Percentiles rank a stretch among this genome's conserved stretches.
phyloP scores from a whole-genome alignment of 2,797 vertebrate genomes.

The Darevskia nairensis region DNA sequence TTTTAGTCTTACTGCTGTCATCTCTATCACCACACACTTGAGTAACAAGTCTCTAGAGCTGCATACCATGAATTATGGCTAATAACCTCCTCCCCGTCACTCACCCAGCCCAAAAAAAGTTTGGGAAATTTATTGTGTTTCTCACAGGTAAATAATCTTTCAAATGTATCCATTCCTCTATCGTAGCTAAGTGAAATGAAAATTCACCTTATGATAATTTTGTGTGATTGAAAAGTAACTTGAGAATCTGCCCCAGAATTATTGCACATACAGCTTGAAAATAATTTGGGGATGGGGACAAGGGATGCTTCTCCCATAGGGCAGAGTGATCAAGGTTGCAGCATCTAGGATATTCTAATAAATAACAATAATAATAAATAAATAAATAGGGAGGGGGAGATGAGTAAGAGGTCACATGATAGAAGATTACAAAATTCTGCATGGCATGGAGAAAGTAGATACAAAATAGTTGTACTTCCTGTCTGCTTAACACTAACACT shows the following conservation, averaged over 20 bases:
- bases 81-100: no score
- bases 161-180: not conserved
- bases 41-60: constrained; percentile 16
- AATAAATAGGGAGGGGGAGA: no score
- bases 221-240: not conserved
- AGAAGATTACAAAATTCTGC: no score
- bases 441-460: no score
- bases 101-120: not conserved
- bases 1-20: constrained; percentile 23
- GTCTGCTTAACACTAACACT: no score
- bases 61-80: not conserved
- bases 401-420: no score
- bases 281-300: not conserved
- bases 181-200: not conserved
- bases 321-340: no score
- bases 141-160: not conserved
- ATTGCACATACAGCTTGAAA: not conserved
- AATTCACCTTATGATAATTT: not conserved
- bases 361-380: no score
- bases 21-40: constrained; percentile 10
- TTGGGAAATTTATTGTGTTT: not conserved
- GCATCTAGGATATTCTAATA: no score
- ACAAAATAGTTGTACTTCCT: no score
- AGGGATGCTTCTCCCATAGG: no score
- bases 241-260: not conserved